Evolutionary conservation across 2,888 invertebrate species (phyloP).

Genomic region (Antheraea yamamai): DNA sequence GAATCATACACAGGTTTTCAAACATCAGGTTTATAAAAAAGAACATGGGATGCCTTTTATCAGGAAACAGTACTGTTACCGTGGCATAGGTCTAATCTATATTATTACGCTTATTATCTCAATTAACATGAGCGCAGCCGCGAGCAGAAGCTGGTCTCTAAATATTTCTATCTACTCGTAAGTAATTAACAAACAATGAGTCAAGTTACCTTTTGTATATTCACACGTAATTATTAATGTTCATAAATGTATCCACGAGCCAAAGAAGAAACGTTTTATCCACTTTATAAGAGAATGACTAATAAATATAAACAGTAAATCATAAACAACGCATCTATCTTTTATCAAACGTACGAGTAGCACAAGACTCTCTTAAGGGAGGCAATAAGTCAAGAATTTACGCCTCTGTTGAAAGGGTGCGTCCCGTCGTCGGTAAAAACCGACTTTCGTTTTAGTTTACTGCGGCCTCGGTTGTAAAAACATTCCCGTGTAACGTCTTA

Average conservation of each 20-base stretch:
- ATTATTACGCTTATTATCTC: too few species aligned
- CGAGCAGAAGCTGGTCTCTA: too few species aligned
- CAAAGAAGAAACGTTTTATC: background rate
- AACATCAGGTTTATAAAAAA: too few species aligned
- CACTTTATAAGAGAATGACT: background rate
- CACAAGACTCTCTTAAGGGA: background rate
- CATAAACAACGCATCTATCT: background rate
- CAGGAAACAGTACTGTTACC: too few species aligned
- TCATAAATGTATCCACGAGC: background rate
- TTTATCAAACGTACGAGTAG: background rate
- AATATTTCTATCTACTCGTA: too few species aligned
- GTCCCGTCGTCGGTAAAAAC: background rate
- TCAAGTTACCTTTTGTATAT: too few species aligned
- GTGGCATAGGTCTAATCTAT: too few species aligned
- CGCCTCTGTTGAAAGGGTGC: background rate
- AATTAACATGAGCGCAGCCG: too few species aligned
- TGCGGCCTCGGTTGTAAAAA: conserved; percentile 12
- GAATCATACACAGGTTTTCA: too few species aligned
- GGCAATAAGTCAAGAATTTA: conserved; percentile 14
- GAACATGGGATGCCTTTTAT: too few species aligned
- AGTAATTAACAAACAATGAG: too few species aligned
- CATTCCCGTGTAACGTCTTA: conserved; percentile 12
- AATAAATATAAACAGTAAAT: background rate
- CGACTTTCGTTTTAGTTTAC: conserved; percentile 3
- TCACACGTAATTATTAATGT: background rate